phyloP scores from a whole-genome alignment of 1,140 invertebrate species.

The Apis florea region DNA sequence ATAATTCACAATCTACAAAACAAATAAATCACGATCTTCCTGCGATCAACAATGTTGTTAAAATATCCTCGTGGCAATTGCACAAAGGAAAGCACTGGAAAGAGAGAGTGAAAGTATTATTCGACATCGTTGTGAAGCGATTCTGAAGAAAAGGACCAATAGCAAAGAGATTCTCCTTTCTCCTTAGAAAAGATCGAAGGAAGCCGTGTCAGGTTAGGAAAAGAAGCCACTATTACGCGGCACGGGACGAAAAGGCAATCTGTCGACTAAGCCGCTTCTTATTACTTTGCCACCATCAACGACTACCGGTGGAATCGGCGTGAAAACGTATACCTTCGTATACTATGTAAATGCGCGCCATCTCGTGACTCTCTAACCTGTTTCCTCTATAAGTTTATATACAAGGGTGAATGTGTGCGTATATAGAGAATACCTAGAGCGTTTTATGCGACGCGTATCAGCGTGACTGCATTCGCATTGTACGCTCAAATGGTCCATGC shows the following conservation, averaged over 20 bases:
- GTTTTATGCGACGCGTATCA: slow-evolving; percentile 45
- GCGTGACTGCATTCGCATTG: slow-evolving; percentile 14
- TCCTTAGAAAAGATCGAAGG: slow-evolving; percentile 37
- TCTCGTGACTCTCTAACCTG: slow-evolving; percentile 27
- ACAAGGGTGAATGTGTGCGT: neutral
- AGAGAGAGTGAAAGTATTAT: neutral
- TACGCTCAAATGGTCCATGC: slow-evolving; percentile 7
- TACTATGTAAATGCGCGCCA: neutral
- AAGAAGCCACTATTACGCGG: slow-evolving; percentile 62
- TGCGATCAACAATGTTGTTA: neutral
- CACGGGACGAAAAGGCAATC: slow-evolving; percentile 59
- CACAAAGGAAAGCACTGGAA: neutral
- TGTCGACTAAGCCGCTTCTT: slow-evolving; percentile 70
- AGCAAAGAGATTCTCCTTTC: slow-evolving; percentile 31
- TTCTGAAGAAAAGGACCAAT: slow-evolving; percentile 20
- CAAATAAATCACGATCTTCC: neutral
- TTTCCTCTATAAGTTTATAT: slow-evolving; percentile 9
- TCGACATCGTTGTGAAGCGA: neutral
- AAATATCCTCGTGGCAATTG: slow-evolving; percentile 33
- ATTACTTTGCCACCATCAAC: slow-evolving; percentile 62
- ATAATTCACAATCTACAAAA: neutral
- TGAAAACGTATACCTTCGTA: slow-evolving; percentile 62
- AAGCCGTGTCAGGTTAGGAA: slow-evolving; percentile 49
- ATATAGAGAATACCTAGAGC: slow-evolving; percentile 9
- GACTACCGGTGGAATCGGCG: slow-evolving; percentile 55